phyloP scores from a whole-genome alignment of 2,797 vertebrate species.

The Gadopsis marmoratus region DNA sequence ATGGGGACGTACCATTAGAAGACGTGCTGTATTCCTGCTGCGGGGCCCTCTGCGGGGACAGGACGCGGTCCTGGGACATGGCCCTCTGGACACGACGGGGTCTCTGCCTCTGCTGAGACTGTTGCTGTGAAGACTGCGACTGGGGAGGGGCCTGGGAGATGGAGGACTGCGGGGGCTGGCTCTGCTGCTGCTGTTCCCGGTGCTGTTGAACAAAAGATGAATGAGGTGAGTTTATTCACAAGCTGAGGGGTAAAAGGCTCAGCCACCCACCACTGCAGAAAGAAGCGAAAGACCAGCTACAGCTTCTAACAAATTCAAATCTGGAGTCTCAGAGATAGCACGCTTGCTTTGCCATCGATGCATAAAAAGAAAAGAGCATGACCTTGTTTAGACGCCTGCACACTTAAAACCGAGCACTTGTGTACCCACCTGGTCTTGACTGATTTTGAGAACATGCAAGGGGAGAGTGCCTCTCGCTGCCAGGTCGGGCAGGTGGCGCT shows the following conservation, averaged over 20 bases:
- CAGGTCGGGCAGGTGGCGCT: slow-evolving; percentile 95
- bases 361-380: slow-evolving; percentile 19
- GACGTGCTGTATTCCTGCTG: slow-evolving; percentile 89
- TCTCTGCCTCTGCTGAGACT: slow-evolving; percentile 88
- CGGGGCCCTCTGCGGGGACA: slow-evolving; percentile 89
- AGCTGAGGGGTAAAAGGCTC: slow-evolving; percentile 38
- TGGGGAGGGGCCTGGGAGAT: slow-evolving; percentile 75
- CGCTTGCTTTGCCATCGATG: slow-evolving; percentile 4
- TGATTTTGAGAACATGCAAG: slow-evolving; percentile 96
- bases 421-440: slow-evolving; percentile 86
- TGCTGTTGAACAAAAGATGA: slow-evolving; percentile 73
- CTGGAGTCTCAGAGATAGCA: slow-evolving; percentile 23
- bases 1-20: slow-evolving; percentile 87
- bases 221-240: slow-evolving; percentile 53
- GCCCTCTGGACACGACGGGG: slow-evolving; percentile 94
- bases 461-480: slow-evolving; percentile 96
- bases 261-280: slow-evolving; percentile 26
- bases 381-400: slow-evolving; percentile 38
- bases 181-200: slow-evolving; percentile 76
- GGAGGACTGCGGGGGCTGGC: slow-evolving; percentile 70
- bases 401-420: slow-evolving; percentile 29
- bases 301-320: slow-evolving; percentile 34
- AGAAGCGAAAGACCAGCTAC: slow-evolving; percentile 7
- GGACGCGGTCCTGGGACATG: slow-evolving; percentile 98
- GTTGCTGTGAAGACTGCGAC: slow-evolving; percentile 83